Base-by-base conservation (phyloP, 2,113 vertebrate species). In the Oceanodroma tethys region DNA sequence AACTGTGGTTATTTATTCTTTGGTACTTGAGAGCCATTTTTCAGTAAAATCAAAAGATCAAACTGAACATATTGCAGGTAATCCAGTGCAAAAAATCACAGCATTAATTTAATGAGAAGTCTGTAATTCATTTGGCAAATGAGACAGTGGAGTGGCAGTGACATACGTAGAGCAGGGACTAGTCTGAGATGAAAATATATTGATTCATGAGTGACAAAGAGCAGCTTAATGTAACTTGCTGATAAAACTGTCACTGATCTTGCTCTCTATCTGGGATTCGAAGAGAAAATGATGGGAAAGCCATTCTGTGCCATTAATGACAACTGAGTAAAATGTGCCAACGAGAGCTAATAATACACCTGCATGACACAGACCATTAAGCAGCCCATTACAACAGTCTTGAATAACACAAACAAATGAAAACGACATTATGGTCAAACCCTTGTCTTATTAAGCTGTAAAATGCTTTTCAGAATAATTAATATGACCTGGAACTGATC, bases 301-400 rank as follows among this genome's bases (percentile, higher is more conserved):
- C 32, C 91, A 91, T 91, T 93, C 71, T 50, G n/a, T 48, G 56
- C 80, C 94, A 86, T 95, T 94, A 97, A 95, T 91, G 87, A 96
- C 92, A 94, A 83, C 81, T 45, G 80, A 94, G 86, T 93, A 89
- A 96, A 96, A 97, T 86, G 89, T 95, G 87, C 91, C 92, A 93
- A 38, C 72, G 75, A 95, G 83, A 70, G 86, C 80, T 96, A 97
- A 97, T 96, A 94, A 97, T 93, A 96, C 40, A 97, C 90, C 93
- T 95, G 93, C 76, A 93, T 76, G 95, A 97, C 94, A 96, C 66
- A 83, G 95, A 72, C 90, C 86, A 97, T 98, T 97, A 97, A 93
- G 79, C 97, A 97, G 75, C 63, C 76, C 71, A 47, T 76, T 86
- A 94, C 63, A 90, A 91, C 43, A 53, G 59, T 86, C 75, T 92